These are phyloP conservation scores for Chlorospingus semifuscus DNA, from an alignment of 2,797 vertebrate genomes.

Conservation along the genomic window DNA sequence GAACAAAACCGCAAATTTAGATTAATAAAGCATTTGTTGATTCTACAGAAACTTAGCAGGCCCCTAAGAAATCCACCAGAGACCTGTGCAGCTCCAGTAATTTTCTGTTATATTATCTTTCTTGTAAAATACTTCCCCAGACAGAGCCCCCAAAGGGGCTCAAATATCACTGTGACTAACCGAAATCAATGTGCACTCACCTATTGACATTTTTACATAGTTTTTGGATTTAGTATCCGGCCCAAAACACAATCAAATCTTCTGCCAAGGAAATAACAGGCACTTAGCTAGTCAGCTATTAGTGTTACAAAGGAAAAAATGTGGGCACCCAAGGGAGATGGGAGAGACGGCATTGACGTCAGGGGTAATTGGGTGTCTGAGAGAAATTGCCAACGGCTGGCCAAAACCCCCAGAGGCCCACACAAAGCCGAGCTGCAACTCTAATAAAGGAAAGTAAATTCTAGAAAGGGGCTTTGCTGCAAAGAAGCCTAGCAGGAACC, in stretches of 20 bases:
- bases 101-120: constrained; percentile 86
- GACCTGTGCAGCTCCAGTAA: constrained; percentile 81
- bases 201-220: constrained; percentile 88
- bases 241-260: constrained; percentile 84
- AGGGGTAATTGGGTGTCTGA: constrained; percentile 91
- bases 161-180: constrained; percentile 85
- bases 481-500: constrained; percentile 74
- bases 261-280: constrained; percentile 96
- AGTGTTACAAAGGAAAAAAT: constrained; percentile 95
- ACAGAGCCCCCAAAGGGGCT: constrained; percentile 81
- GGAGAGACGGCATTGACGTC: constrained; percentile 95
- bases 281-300: constrained; percentile 97
- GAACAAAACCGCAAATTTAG: constrained; percentile 84
- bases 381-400: constrained; percentile 94
- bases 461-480: constrained; percentile 82
- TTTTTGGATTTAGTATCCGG: constrained; percentile 86
- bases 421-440: constrained; percentile 83
- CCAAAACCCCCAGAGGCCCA: constrained; percentile 82
- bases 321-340: constrained; percentile 95
- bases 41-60: constrained; percentile 84
- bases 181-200: constrained; percentile 85
- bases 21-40: constrained; percentile 86
- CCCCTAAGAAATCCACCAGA: constrained; percentile 81
- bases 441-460: constrained; percentile 91
- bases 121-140: constrained; percentile 85